Evolutionary conservation across 1,140 invertebrate species (phyloP), one percentile per base, ranked within the genome.

Genomic region (Meloidogyne floridensis): DNA sequence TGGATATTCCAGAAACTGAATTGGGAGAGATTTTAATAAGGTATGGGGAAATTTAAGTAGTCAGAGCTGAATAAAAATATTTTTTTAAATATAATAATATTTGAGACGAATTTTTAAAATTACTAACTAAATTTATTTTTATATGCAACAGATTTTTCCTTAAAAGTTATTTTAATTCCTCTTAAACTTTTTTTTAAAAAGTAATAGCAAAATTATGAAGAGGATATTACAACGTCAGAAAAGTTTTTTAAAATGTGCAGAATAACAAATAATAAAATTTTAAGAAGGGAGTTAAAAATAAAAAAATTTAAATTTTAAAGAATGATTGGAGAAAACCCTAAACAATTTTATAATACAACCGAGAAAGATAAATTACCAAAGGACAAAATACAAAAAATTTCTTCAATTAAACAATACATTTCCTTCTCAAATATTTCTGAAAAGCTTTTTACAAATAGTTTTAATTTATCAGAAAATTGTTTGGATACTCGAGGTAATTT

Each of bases 381-480:
- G 2, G 32, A 15, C 15, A 59, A 59, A 59, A 59, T 15, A 59
- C 13, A 15, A 15, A 15, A 59, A 2, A 59, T 15, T 59, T 59
- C 13, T 15, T 59, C 54, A 56, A n/a, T 6, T 4, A 4, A 15
- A 15, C 56, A 59, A 59, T 9, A 59, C 3, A 59, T 59, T 59
- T 59, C 56, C n/a, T 59, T 59, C 6, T 15, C 11, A 59, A 3
- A 59, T 59, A 59, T 59, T 59, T 15, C 56, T 15, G 56, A 59
- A 59, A 59, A 59, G n/a, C 7, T 59, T 10, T 59, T 59, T 59
- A 73, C 15, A 4, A 15, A 15, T 15, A n/a, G n/a, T 13, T 47
- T 43, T 73, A 53, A 73, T 47, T 73, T 73, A n/a, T 47, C n/a
- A 43, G 51, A 73, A 18, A 43, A 53, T n/a, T 80, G 7, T 43